Base-by-base conservation (phyloP, 2,113 vertebrate genomes). In the Pedionomus torquatus region DNA sequence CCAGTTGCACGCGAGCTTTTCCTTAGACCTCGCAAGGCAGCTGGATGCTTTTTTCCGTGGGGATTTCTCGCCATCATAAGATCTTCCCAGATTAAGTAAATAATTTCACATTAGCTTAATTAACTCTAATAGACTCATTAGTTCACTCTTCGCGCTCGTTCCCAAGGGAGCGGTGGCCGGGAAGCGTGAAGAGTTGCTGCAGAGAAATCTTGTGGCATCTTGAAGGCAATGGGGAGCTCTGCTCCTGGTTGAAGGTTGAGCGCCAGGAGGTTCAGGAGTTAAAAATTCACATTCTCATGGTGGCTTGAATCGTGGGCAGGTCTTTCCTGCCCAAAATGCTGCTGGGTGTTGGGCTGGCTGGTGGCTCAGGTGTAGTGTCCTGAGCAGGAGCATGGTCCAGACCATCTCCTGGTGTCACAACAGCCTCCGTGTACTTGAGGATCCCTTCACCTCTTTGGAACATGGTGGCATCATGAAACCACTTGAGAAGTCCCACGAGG, bases 111-210 rank as follows among this genome's bases (percentile, higher is more conserved):
- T 98, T 88, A 91, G 90, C 95, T 96, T 97, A 98, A 97, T 98
- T 98, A 97, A 97, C 97, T 96, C 97, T 98, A 98, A 98, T 97
- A 95, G 97, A 95, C 97, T 98, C 97, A 97, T 98, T 98, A 98
- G 96, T 97, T 97, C 83, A 82, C 85, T 97, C 95, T 94, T 95
- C 48, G 85, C 19, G 7, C n/a, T 18, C 0, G 8, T 51, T 96
- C 96, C 90, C 96, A 11, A 48, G 96, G 94, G 97, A 93, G 71
- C 9, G 33, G 33, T 95, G 93, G 92, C 97, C 89, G 25, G 94
- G 95, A 96, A 82, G 76, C n/a, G 49, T 90, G 94, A 95, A 94
- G 94, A 97, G 75, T 88, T 49, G 71, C 93, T 80, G 87, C 0
- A 4, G 94, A 90, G 96, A 64, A 93, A 89, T 95, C 64, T 58